A percentile compares a stretch with the other conserved stretches of the same genome.
These are phyloP conservation scores for Mus caroli DNA, from an alignment of 2,797 vertebrate genomes.

Conservation along the genomic window DNA sequence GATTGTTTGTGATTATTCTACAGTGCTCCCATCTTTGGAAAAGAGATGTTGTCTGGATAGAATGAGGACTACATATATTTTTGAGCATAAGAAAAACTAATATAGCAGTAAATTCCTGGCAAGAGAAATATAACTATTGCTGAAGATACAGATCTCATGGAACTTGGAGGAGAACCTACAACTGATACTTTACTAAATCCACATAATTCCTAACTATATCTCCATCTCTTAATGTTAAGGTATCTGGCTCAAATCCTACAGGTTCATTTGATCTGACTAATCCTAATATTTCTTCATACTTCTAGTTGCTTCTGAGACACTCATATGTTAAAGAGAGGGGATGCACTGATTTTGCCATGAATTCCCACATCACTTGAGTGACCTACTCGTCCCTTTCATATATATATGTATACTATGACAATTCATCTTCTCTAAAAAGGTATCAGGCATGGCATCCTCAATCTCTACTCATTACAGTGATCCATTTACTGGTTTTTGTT, in stretches of 20 bases:
- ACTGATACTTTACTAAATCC: background rate
- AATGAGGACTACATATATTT: background rate
- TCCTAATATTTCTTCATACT: background rate
- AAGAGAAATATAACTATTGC: background rate
- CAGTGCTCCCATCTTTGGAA: background rate
- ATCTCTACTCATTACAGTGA: background rate
- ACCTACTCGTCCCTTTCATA: no score
- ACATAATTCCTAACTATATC: background rate
- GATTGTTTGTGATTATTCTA: background rate
- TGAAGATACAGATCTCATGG: background rate
- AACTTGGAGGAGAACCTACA: no score
- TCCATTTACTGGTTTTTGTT: background rate
- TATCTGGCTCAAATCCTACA: background rate
- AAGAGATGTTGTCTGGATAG: background rate
- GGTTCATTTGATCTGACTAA: background rate
- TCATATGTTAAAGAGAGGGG: background rate
- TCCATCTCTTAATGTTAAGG: background rate
- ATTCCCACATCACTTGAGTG: background rate
- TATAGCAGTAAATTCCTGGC: background rate
- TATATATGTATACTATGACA: background rate
- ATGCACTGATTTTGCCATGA: background rate
- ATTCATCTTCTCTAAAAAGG: background rate
- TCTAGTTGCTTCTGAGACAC: background rate
- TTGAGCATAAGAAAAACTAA: background rate
- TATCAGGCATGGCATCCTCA: background rate